These are phyloP conservation scores for Apamea epomidion DNA, from an alignment of 2,888 invertebrate genomes.

Conservation along the genomic window DNA sequence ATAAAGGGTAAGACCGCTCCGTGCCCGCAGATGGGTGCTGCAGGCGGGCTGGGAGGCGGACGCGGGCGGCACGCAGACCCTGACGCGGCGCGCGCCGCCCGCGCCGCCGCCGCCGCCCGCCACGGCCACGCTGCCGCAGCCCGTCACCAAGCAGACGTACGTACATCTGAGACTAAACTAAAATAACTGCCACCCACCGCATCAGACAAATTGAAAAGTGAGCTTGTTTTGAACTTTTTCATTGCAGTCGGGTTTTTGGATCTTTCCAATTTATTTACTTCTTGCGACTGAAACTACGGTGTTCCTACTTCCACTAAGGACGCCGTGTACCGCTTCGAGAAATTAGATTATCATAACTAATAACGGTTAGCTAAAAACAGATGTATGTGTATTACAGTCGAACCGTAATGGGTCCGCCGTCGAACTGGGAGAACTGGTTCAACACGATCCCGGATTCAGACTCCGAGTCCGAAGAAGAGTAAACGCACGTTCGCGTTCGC, in stretches of 20 bases:
- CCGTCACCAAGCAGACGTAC: slow-evolving; percentile 81
- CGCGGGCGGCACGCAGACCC: slow-evolving; percentile 84
- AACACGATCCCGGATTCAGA: slow-evolving; percentile 91
- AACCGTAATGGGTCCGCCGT: slow-evolving; percentile 86
- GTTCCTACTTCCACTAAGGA: not conserved
- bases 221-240: not conserved
- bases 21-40: slow-evolving; percentile 77
- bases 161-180: not conserved
- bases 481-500: slow-evolving; percentile 24
- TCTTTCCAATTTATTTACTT: not conserved
- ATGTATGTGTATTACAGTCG: slow-evolving; percentile 76
- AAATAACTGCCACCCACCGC: not conserved
- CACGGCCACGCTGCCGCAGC: slow-evolving; percentile 85
- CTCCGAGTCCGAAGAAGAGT: slow-evolving; percentile 86
- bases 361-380: not conserved
- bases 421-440: slow-evolving; percentile 91
- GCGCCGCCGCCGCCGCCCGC: slow-evolving; percentile 79
- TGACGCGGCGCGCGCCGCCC: slow-evolving; percentile 85
- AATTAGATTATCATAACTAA: not conserved
- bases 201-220: not conserved
- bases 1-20: not conserved
- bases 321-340: not conserved
- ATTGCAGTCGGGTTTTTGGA: not conserved
- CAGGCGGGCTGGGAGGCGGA: slow-evolving; percentile 75
- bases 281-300: not conserved